Evolutionary conservation across 2,888 invertebrate species (phyloP), one percentile per base, ranked within the genome.

Genomic region (Coelopa pilipes): DNA sequence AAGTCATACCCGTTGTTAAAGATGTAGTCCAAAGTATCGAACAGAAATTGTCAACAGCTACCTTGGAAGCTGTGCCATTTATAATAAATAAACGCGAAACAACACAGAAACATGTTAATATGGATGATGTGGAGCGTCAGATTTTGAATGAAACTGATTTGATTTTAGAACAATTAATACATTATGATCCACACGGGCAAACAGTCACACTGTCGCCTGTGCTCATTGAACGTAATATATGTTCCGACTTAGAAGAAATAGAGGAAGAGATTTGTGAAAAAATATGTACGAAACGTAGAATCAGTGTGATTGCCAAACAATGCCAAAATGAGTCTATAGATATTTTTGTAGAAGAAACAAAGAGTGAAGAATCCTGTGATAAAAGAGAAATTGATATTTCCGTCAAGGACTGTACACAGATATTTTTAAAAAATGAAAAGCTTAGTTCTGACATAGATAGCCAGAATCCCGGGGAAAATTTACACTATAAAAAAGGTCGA

Each of bases 11-110:
- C 11, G 90, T 90, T 78, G 91, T 91, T 5, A 90, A 88, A 83
- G 89, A 90, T 17, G 90, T 89, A 81, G 87, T 91, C 59, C 88
- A 89, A 81, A 83, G 88, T 73, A 82, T 91, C 67, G 91, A 91
- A 83, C 89, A 90, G 77, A 89, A 89, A 72, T 74, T 83, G 76
- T 81, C 83, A 24, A 81, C 81, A 21, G 85, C 71, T n/a, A 80
- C 72, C 55, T 50, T 84, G 21, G 80, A 81, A 73, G 81, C 83
- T 5, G 76, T 81, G 47, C 82, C 84, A 53, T 83, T 84, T 77
- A 74, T 79, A 0, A 80, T 87, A 1, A 82, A 86, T 13, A 85
- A 87, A 49, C 86, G 87, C 70, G 77, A 78, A n/a, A 79, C 81
- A 49, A 73, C 74, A 12, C 74, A 74, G 15, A 67, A 70, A 34